A percentile compares a stretch with the other conserved stretches of the same genome.
Evolutionary conservation across 2,113 vertebrate genomes (phyloP).

Genomic region (Lophochroa leadbeateri): DNA sequence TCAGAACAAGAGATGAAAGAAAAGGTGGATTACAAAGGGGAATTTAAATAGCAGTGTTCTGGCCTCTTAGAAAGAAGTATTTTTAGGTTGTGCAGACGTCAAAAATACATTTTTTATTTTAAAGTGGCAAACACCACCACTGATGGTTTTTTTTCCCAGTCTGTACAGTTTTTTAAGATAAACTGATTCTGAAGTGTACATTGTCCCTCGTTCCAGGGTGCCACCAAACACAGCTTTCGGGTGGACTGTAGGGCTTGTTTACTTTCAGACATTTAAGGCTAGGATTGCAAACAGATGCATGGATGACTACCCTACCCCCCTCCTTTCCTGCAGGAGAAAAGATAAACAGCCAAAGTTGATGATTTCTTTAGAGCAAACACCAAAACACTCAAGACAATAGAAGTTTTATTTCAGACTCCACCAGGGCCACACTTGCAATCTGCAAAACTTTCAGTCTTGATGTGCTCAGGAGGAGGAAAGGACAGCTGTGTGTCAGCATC

Average conservation of each 20-base stretch:
- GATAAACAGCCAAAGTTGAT: constrained; percentile 60
- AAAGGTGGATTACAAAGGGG: background rate
- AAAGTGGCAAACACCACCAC: constrained; percentile 17
- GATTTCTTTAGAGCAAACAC: constrained; percentile 57
- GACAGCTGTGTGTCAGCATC: constrained; percentile 63
- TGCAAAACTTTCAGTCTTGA: constrained; percentile 56
- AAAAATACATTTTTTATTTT: constrained; percentile 39
- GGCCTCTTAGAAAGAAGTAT: background rate
- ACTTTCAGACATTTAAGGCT: constrained; percentile 63
- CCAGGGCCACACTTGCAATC: constrained; percentile 52
- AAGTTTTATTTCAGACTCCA: constrained; percentile 65
- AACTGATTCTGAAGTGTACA: constrained; percentile 21
- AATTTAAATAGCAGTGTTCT: constrained; percentile 12
- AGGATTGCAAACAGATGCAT: constrained; percentile 69
- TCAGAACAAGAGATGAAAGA: constrained; percentile 19
- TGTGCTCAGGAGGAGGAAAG: constrained; percentile 47
- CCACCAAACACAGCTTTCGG: background rate
- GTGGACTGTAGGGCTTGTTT: background rate
- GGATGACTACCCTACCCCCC: background rate
- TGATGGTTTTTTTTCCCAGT: background rate
- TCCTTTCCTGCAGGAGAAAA: constrained; percentile 41
- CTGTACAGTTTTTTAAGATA: constrained; percentile 18
- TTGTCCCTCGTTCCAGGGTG: background rate
- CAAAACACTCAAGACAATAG: constrained; percentile 48
- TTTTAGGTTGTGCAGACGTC: background rate